Percentiles rank a stretch among this genome's conserved stretches.
These are phyloP conservation scores for Andrena praecox DNA, from an alignment of 2,888 invertebrate genomes.

Conservation along the genomic window DNA sequence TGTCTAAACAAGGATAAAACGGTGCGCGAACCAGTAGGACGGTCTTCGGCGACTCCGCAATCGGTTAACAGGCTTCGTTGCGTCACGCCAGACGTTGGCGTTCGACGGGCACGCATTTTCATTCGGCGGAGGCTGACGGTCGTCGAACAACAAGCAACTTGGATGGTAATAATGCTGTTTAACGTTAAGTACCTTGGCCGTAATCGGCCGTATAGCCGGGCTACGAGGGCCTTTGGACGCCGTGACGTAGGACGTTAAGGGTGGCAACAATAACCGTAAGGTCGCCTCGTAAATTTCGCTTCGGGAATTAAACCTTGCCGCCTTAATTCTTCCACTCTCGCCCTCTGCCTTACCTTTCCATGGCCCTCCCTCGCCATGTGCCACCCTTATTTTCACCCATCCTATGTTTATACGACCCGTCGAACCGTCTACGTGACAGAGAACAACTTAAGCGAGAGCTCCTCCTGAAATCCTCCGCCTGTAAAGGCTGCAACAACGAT, in stretches of 20 bases:
- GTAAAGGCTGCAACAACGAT: neutral
- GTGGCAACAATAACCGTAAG: conserved; percentile 62
- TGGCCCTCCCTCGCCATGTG: neutral
- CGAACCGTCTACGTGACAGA: conserved; percentile 59
- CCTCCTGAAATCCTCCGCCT: conserved; percentile 9
- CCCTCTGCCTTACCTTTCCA: neutral
- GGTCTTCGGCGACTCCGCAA: too few relatives aligned
- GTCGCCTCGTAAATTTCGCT: conserved; percentile 64
- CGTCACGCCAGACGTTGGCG: too few relatives aligned
- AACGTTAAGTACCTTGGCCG: conserved; percentile 33
- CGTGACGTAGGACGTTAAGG: conserved; percentile 50
- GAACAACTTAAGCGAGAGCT: conserved; percentile 46
- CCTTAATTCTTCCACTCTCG: conserved; percentile 53
- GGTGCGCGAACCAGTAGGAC: too few relatives aligned
- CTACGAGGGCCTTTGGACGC: conserved; percentile 18
- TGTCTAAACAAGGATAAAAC: too few relatives aligned
- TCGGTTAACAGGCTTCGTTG: too few relatives aligned
- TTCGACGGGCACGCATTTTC: neutral
- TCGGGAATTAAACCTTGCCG: conserved; percentile 64
- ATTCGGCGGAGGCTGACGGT: neutral
- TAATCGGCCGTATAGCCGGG: conserved; percentile 27
- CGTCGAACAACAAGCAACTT: conserved; percentile 17
- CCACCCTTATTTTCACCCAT: conserved; percentile 4
- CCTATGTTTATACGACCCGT: conserved; percentile 34
- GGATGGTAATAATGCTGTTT: conserved; percentile 39